phyloP scores from a whole-genome alignment of 2,888 invertebrate genomes.

The Cosmopolites sordidus region DNA sequence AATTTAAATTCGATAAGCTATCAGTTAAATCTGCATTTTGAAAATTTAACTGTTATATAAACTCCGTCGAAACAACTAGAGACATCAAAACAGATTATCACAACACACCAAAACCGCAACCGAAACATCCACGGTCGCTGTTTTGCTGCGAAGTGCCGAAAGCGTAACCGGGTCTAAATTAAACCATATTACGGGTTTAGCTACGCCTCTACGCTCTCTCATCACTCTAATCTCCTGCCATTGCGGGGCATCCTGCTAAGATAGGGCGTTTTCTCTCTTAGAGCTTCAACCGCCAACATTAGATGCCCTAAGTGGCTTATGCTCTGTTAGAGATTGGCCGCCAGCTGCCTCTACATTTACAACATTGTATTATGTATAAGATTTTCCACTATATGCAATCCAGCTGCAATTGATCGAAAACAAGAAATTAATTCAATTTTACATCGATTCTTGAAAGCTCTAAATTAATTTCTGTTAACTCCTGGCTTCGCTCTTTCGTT shows the following conservation, averaged over 20 bases:
- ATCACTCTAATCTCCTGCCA: background rate
- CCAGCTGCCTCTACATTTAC: background rate
- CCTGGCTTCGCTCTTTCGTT: no score
- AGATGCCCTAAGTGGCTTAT: background rate
- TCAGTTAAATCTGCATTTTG: no score
- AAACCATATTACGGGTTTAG: slow-evolving; percentile 1
- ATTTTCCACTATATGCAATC: no score
- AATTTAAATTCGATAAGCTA: no score
- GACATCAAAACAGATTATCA: background rate
- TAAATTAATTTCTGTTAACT: no score
- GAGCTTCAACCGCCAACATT: background rate
- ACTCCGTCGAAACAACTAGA: no score
- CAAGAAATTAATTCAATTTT: no score
- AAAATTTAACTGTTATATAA: no score
- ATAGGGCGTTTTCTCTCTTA: background rate
- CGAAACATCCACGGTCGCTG: background rate
- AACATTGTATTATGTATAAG: no score
- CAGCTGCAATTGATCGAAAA: no score
- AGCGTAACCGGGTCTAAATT: background rate
- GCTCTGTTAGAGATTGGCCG: background rate
- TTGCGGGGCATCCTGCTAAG: background rate
- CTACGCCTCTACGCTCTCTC: slow-evolving; percentile 1
- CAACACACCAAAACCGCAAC: background rate
- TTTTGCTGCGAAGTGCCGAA: background rate
- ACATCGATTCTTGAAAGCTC: no score